Evolutionary conservation across 2,797 vertebrate genomes (phyloP).

Genomic region (Bothrops alternatus): DNA sequence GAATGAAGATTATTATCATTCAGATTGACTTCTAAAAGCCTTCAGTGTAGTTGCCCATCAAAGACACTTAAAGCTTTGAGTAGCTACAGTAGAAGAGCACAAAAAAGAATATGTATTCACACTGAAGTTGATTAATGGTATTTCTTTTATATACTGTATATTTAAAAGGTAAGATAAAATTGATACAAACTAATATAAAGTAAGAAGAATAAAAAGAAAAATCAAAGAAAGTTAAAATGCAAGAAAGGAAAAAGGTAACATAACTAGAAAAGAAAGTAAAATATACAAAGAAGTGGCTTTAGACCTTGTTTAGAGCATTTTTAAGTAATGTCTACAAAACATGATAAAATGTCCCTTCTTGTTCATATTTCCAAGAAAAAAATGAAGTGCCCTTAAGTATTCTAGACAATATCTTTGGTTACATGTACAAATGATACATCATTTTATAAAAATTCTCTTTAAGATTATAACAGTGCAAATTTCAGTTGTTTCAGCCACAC

Average conservation of each 20-base stretch:
- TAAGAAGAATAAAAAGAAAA: background rate
- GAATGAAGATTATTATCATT: background rate
- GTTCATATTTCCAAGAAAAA: background rate
- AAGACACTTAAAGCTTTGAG: background rate
- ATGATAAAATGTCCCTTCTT: background rate
- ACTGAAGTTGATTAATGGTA: background rate
- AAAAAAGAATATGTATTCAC: background rate
- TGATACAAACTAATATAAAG: background rate
- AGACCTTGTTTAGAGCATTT: background rate
- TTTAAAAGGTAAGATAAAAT: background rate
- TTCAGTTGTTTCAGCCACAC: background rate
- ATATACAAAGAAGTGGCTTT: background rate
- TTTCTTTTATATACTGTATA: background rate
- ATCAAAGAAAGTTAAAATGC: background rate
- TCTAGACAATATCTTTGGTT: background rate
- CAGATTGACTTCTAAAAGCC: background rate
- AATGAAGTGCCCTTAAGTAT: background rate
- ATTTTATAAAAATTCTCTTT: background rate
- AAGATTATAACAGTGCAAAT: background rate
- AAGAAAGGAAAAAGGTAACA: background rate
- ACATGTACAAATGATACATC: background rate
- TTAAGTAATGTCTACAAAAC: background rate
- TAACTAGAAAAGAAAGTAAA: background rate
- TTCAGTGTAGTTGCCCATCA: background rate
- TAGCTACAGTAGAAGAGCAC: background rate